phyloP scores from a whole-genome alignment of 2,888 invertebrate genomes.

The Pseudolycoriella hygida region DNA sequence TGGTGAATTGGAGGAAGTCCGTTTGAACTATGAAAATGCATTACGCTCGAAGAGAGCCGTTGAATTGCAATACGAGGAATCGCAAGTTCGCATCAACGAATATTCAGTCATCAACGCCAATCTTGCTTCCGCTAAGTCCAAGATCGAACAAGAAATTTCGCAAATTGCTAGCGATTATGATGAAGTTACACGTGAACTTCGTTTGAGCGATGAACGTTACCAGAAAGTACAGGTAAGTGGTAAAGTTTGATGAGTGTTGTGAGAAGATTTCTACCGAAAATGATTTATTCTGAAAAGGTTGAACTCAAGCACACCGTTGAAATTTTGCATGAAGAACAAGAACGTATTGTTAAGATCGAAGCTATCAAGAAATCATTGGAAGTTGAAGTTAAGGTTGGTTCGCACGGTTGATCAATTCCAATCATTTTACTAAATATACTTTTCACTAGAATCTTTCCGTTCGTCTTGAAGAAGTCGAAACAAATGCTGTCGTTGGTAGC shows the following conservation, averaged over 20 bases:
- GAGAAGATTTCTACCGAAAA: neutral
- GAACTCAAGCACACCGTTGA: conserved; percentile 92
- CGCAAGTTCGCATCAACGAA: conserved; percentile 82
- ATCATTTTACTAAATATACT: neutral
- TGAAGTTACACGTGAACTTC: conserved; percentile 90
- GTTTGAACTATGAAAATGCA: conserved; percentile 83
- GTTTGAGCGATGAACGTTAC: conserved; percentile 85
- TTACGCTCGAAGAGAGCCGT: conserved; percentile 79
- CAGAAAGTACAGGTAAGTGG: conserved; percentile 60
- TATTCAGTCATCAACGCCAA: conserved; percentile 89
- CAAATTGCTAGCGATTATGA: conserved; percentile 92
- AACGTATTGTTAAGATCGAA: conserved; percentile 92
- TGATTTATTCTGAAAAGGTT: conserved; percentile 31
- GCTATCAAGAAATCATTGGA: conserved; percentile 94
- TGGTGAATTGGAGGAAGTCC: conserved; percentile 90
- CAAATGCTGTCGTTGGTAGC: conserved; percentile 91
- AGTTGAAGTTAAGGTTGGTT: conserved; percentile 73
- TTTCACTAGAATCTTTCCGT: conserved; percentile 57
- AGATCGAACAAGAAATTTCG: conserved; percentile 84
- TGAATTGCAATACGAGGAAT: conserved; percentile 82
- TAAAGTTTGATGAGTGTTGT: neutral
- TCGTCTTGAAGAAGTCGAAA: conserved; percentile 89
- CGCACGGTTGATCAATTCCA: neutral
- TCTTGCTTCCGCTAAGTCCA: conserved; percentile 82
- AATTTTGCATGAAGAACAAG: conserved; percentile 87